Base-by-base conservation (phyloP, 2,797 vertebrate species). In the Anguilla marmorata region DNA sequence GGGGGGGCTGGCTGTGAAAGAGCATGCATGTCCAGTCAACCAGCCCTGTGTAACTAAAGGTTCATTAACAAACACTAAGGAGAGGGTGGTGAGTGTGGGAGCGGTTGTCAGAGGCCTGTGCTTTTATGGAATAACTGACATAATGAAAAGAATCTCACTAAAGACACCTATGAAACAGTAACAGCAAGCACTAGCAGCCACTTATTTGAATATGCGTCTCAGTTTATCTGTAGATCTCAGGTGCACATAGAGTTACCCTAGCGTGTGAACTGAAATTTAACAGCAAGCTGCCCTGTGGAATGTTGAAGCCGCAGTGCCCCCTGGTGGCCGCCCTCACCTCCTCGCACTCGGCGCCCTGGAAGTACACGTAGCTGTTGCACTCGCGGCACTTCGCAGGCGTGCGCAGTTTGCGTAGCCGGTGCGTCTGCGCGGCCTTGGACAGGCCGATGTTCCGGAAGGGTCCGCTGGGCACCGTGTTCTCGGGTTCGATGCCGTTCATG, bases 341-440 rank as follows among this genome's bases (percentile, higher is more conserved):
- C 93, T 99, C 98, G 0, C 99, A 99, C 90, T 99, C 98, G 0
- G 98, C 98, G 0, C 98, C 98, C 92, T 99, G 98, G 95, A 99
- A 99, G 93, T 99, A 99, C 60, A 99, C 98, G 0, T 99, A 99
- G 94, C 97, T 99, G 95, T 99, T 99, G 88, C 98, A 99, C 88
- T 99, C 98, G 0, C 99, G 95, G 83, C 99, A 99, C 88, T 99
- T 99, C 6, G 98, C 94, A 0, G 99, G 98, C 0, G 98, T 92
- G 0, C 98, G 97, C 24, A 99, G 96, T 93, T 99, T 99, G 56
- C 98, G 96, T 21, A 99, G 95, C 33, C 97, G 94, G 89, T 99
- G 99, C 0, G 98, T 99, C 90, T 95, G 96, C 0, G 98, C 98
- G 0, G 98, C 98, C 94, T 96, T 98, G 89, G 99, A 99, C 27